Evolutionary conservation across 1,140 invertebrate species (phyloP), one percentile per base, ranked within the genome.

Genomic region (Drosophila pallidifrons): DNA sequence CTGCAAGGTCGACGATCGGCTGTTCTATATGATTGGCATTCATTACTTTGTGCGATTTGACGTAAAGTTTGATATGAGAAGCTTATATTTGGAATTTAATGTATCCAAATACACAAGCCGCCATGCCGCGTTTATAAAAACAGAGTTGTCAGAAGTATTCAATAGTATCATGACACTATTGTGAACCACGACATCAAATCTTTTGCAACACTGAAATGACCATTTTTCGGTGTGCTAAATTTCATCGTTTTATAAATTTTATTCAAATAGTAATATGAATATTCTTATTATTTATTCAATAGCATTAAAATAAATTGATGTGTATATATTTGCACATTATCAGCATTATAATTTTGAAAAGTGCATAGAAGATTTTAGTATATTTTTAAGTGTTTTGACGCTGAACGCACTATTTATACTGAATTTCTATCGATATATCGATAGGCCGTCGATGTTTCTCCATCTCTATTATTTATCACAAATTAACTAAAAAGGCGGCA

Each of bases 1-100:
- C 55, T 7, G 45, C 46, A 54, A 49, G 16, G 30, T 46, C 54
- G 5, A 13, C n/a, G 3, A 7, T 32, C 3, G 11, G 8, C 20
- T 20, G 16, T n/a, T 11, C 47, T n/a, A 16, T 13, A n/a, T 30
- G 4, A 10, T 10, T 16, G 5, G 47, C 25, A 38, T 32, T 71
- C 77, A 85, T 85, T 5, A 69, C 73, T 63, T 46, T 38, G 6
- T 13, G 8, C 11, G 38, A 43, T 13, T 43, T 43, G 0, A 43
- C 4, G n/a, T 43, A 13, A 43, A n/a, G 4, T 43, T 43, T 25
- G 20, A 25, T 25, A 4, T 25, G 20, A 41, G 38, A 10, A 16
- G 1, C 32, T 35, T n/a, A 13, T 11, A 3, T 6, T n/a, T 6
- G 1, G 28, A 61, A 43, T 38, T 11, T n/a, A 57, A 10, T 58